phyloP scores from a whole-genome alignment of 2,888 invertebrate genomes.

The Caenorhabditis sulstoni region DNA sequence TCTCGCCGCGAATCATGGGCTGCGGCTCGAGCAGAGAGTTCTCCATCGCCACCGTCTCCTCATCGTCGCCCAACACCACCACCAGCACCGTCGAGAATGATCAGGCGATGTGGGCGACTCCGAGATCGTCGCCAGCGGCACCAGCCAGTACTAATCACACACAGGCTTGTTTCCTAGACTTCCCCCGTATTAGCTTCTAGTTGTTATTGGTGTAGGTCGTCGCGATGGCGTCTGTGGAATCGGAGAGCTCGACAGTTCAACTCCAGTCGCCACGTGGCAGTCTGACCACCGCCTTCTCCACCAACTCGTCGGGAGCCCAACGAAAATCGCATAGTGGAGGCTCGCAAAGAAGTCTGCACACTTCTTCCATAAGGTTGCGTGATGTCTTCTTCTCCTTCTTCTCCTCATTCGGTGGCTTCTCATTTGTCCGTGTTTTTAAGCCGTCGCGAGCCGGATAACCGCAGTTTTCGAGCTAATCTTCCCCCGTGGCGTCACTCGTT shows the following conservation, averaged over 20 bases:
- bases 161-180: constrained; percentile 7
- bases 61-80: constrained; percentile 1
- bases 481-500: background rate
- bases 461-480: constrained; percentile 4
- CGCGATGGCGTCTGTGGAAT: constrained; percentile 30
- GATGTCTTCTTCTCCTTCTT: constrained; percentile 5
- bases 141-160: constrained; percentile 1
- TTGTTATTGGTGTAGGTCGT: constrained; percentile 22
- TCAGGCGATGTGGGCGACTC: constrained; percentile 10
- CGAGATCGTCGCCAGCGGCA: constrained; percentile 16
- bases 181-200: background rate
- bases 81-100: constrained; percentile 1
- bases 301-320: constrained; percentile 25
- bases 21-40: constrained; percentile 34
- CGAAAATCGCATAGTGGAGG: constrained; percentile 17
- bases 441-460: no score
- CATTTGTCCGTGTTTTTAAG: no score
- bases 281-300: constrained; percentile 47
- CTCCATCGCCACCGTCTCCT: constrained; percentile 31
- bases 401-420: background rate
- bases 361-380: constrained; percentile 27
- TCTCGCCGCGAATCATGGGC: constrained; percentile 35
- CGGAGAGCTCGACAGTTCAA: constrained; percentile 1
- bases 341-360: constrained; percentile 46
- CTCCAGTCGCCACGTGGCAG: constrained; percentile 51